These are phyloP conservation scores for Dioctria rufipes DNA, from an alignment of 2,888 invertebrate genomes.

Conservation along the genomic window DNA sequence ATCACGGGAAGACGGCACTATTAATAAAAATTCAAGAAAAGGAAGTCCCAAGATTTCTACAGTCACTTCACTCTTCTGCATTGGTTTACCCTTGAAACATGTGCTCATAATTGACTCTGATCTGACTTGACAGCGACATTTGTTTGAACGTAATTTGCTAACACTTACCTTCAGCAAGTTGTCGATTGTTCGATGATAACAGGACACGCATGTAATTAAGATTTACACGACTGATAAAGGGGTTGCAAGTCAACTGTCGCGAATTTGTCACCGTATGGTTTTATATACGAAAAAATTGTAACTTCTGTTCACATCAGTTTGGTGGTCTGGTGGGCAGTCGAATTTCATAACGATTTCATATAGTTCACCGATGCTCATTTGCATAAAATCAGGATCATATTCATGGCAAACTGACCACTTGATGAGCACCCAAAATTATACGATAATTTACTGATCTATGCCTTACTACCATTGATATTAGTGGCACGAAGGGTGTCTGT, in stretches of 20 bases:
- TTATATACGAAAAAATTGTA: background rate
- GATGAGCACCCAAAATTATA: constrained; percentile 7
- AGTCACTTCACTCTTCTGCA: background rate
- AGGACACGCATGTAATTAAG: constrained; percentile 26
- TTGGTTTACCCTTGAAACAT: background rate
- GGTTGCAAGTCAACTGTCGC: constrained; percentile 43
- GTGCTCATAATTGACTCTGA: background rate
- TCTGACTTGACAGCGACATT: constrained; percentile 33
- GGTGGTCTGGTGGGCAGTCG: background rate
- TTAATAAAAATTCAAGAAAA: background rate
- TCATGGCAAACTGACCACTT: constrained; percentile 24
- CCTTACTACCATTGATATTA: constrained; percentile 27
- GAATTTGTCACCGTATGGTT: constrained; percentile 20
- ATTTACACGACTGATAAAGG: constrained; percentile 35
- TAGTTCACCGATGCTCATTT: constrained; percentile 11
- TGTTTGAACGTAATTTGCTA: constrained; percentile 22
- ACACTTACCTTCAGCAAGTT: constrained; percentile 28
- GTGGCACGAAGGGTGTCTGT: constrained; percentile 43
- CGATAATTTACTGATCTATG: constrained; percentile 21
- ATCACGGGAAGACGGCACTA: background rate
- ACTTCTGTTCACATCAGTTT: background rate
- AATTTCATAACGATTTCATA: background rate
- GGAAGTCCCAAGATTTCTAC: background rate
- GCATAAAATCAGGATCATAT: constrained; percentile 18
- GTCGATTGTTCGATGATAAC: constrained; percentile 13